These are phyloP conservation scores for Oenanthe melanoleuca DNA, from an alignment of 2,113 vertebrate genomes.

Conservation along the genomic window DNA sequence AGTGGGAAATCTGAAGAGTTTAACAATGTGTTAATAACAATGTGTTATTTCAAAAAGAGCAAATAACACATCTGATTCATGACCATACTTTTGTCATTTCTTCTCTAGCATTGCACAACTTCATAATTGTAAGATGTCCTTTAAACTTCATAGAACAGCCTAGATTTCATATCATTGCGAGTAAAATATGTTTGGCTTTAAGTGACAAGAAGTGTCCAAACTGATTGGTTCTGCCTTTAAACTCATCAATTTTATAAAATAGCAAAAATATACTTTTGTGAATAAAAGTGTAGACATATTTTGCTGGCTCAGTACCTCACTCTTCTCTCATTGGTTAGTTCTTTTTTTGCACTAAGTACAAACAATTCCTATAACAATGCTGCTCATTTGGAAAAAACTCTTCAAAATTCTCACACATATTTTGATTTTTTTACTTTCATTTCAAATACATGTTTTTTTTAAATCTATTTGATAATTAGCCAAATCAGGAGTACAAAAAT, in stretches of 20 bases:
- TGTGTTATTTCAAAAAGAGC: not conserved
- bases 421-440: not conserved
- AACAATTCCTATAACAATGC: not conserved
- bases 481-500: not conserved
- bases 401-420: not conserved
- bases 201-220: not conserved
- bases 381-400: not conserved
- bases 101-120: not conserved
- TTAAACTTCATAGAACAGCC: not conserved
- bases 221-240: not conserved
- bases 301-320: not conserved
- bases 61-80: not conserved
- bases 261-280: not conserved
- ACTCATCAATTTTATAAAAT: not conserved
- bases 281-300: not conserved
- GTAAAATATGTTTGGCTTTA: not conserved
- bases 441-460: not conserved
- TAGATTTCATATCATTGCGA: not conserved
- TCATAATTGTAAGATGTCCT: not conserved
- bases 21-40: not conserved
- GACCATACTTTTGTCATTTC: not conserved
- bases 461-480: conserved; percentile 45
- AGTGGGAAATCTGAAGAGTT: not conserved
- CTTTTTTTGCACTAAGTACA: not conserved
- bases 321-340: not conserved